Base-by-base conservation (phyloP, 2,797 vertebrate genomes). In the Helostoma temminkii region DNA sequence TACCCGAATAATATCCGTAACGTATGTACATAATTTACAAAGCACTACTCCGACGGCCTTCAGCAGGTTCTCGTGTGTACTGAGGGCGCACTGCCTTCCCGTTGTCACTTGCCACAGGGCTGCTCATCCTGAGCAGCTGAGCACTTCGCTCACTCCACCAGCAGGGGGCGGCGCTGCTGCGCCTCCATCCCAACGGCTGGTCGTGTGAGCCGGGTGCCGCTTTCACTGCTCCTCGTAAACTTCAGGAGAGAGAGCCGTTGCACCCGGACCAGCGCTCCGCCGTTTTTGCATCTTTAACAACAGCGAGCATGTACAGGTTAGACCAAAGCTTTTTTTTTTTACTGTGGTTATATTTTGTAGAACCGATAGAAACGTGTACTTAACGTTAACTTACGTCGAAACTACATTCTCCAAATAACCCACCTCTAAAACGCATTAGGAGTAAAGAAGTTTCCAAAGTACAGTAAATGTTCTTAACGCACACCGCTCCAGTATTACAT, bases 21-120 rank as follows among this genome's bases (percentile, higher is more conserved):
- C 62, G 74, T 83, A 79, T 88, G 71, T 83, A 82, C 87, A 83
- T 86, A 53, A 85, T 88, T 84, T 75, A 87, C 85, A 89, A 63
- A 50, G 77, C 59, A 68, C 70, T 76, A 58, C 59, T 84, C 58
- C 62, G 2, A 55, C 68, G 77, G 85, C 88, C 88, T 83, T 74
- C 71, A 30, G 80, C 76, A 64, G 78, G 76, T 86, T 88, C 76
- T 58, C 65, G 76, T 76, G 83, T 68, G 65, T 26, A 45, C 70
- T 47, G 71, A 43, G 81, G 50, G 79, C 81, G 81, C 86, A 61
- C 72, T 47, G 82, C 54, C 79, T 68, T 76, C 60, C 55, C 34
- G 78, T 37, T 47, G 59, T 58, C 80, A 82, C 79, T 88, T 55
- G 92, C 80, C 82, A 74, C 66, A 9, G 62, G 66, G 80, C 49